phyloP scores from a whole-genome alignment of 2,797 vertebrate species.

The Pipistrellus pygmaeus region DNA sequence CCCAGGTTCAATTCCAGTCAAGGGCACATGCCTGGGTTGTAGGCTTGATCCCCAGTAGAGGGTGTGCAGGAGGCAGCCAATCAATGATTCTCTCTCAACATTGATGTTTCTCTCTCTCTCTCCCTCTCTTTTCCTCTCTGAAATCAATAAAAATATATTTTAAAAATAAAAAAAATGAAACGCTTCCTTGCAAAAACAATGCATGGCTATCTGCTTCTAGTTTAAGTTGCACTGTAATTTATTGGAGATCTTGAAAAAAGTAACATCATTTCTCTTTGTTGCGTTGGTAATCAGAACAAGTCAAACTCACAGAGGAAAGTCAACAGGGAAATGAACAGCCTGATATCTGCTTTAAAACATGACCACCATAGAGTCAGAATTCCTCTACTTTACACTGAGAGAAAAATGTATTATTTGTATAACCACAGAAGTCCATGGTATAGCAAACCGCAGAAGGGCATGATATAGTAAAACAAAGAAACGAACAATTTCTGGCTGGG shows the following conservation, averaged over 20 bases:
- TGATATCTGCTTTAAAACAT: background rate
- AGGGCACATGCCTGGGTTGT: too few species aligned
- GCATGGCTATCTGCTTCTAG: conserved; percentile 39
- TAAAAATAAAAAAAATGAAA: background rate
- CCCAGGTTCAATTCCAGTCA: too few species aligned
- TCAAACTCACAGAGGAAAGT: conserved; percentile 7
- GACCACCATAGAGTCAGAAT: background rate
- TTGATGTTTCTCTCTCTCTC: too few species aligned
- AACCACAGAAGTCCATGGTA: background rate
- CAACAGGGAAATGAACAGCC: background rate
- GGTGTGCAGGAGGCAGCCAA: too few species aligned
- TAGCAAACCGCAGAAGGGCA: too few species aligned
- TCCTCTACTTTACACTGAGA: background rate
- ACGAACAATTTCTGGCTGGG: background rate
- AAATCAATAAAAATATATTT: too few species aligned
- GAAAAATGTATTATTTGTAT: background rate
- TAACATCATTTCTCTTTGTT: background rate
- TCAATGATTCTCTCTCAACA: too few species aligned
- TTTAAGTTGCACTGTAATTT: background rate
- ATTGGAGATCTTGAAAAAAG: conserved; percentile 43
- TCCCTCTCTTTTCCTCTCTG: too few species aligned
- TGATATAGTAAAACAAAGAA: background rate
- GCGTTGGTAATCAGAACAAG: conserved; percentile 3
- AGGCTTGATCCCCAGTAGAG: too few species aligned
- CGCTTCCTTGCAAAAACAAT: conserved; percentile 55